Evolutionary conservation across 2,888 invertebrate genomes (phyloP).

Genomic region (Magallana nippona): DNA sequence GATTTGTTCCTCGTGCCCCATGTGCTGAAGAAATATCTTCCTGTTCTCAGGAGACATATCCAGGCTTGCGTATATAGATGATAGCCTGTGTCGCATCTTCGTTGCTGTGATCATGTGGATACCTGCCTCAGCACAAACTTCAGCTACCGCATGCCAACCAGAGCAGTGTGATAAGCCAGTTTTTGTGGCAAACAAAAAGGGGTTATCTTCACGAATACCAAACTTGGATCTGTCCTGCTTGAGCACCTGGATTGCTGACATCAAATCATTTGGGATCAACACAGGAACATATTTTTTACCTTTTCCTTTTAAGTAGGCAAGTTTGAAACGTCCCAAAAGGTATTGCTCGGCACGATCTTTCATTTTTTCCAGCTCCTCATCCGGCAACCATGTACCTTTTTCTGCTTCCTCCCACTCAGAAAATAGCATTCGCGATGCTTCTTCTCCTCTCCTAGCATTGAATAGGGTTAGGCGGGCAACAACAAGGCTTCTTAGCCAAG

Average conservation of each 20-base stretch:
- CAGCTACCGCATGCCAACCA: conserved; percentile 42
- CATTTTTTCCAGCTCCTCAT: conserved; percentile 42
- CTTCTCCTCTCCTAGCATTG: conserved; percentile 55
- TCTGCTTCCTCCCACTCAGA: conserved; percentile 53
- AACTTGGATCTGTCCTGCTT: conserved; percentile 1
- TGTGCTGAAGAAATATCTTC: conserved; percentile 46
- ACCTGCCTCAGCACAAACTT: conserved; percentile 34
- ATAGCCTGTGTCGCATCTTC: conserved; percentile 40
- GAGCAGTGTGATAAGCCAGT: conserved; percentile 35
- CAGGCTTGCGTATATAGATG: conserved; percentile 42
- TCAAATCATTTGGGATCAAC: conserved; percentile 48
- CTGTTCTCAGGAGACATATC: conserved; percentile 40
- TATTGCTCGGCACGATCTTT: conserved; percentile 46
- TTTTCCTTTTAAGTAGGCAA: conserved; percentile 52
- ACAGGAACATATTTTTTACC: conserved; percentile 53
- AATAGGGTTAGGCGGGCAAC: conserved; percentile 52
- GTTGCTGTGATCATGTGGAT: conserved; percentile 28
- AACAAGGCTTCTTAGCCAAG: conserved; percentile 51
- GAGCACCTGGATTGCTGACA: conserved; percentile 43
- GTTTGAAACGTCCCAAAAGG: conserved; percentile 42
- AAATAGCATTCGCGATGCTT: conserved; percentile 48
- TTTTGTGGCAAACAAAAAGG: conserved; percentile 47
- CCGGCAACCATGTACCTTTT: conserved; percentile 44
- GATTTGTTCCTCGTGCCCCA: conserved; percentile 43
- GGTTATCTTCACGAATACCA: conserved; percentile 40